Conservation (phyloP, 2,113 vertebrate species). For the Thalassoma bifasciatum region DNA sequence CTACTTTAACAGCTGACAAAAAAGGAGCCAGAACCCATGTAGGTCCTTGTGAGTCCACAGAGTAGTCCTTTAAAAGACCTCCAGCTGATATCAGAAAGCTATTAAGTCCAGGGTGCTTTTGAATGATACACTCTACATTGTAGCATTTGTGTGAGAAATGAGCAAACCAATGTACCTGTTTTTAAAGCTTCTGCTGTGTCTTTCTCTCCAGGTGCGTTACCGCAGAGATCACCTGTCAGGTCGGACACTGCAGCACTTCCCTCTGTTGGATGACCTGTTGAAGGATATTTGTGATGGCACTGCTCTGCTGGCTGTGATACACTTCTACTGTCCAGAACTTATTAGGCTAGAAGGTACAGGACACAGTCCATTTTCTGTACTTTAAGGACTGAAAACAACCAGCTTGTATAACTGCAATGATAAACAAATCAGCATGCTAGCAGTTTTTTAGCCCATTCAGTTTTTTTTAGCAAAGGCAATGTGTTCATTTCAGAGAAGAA, state of each 20-base stretch:
- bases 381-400: no score
- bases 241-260: slow-evolving; percentile 89
- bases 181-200: slow-evolving; percentile 18
- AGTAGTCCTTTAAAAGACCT: neutral
- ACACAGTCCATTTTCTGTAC: no score
- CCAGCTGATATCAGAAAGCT: neutral
- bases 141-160: slow-evolving; percentile 29
- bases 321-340: slow-evolving; percentile 96
- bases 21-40: neutral
- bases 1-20: neutral
- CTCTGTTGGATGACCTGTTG: slow-evolving; percentile 91
- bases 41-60: neutral
- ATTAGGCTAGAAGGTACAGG: slow-evolving; percentile 92
- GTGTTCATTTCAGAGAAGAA: no score
- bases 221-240: slow-evolving; percentile 92
- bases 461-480: no score
- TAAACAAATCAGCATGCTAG: no score
- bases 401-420: no score
- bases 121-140: neutral
- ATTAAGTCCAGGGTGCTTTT: neutral
- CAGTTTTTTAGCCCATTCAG: no score
- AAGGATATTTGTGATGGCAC: slow-evolving; percentile 90
- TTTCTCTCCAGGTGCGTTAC: slow-evolving; percentile 89
- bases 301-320: slow-evolving; percentile 90
- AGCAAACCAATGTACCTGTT: neutral